These are phyloP conservation scores for Polyergus mexicanus DNA, from an alignment of 1,140 invertebrate species.

Conservation along the genomic window DNA sequence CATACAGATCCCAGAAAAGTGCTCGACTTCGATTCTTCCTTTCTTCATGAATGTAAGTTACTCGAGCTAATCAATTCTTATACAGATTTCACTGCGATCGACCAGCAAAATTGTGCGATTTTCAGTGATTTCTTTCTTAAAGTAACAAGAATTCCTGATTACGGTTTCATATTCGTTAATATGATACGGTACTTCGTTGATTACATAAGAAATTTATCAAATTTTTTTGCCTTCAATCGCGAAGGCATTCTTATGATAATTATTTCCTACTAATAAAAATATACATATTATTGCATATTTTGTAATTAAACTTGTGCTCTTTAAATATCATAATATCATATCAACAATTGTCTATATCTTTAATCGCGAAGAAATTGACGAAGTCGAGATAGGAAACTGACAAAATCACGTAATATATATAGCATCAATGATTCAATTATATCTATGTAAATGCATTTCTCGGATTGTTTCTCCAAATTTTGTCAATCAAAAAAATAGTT, in stretches of 20 bases:
- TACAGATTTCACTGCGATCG: neutral
- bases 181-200: neutral
- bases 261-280: neutral
- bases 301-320: slow-evolving; percentile 9
- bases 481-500: neutral
- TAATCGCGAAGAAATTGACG: neutral
- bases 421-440: slow-evolving; percentile 19
- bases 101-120: neutral
- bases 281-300: neutral
- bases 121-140: neutral
- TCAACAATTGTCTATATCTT: slow-evolving; percentile 12
- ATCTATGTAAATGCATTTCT: neutral
- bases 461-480: neutral
- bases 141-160: neutral
- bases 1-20: neutral
- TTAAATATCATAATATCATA: neutral
- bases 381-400: neutral
- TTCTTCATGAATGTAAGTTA: slow-evolving; percentile 12
- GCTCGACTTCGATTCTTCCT: neutral
- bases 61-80: neutral
- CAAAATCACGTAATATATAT: slow-evolving; percentile 33
- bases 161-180: neutral
- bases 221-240: neutral
- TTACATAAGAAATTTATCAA: neutral
- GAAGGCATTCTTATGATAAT: neutral